Conservation (phyloP, 1,140 invertebrate species). For the Geopemphigus sp. region DNA sequence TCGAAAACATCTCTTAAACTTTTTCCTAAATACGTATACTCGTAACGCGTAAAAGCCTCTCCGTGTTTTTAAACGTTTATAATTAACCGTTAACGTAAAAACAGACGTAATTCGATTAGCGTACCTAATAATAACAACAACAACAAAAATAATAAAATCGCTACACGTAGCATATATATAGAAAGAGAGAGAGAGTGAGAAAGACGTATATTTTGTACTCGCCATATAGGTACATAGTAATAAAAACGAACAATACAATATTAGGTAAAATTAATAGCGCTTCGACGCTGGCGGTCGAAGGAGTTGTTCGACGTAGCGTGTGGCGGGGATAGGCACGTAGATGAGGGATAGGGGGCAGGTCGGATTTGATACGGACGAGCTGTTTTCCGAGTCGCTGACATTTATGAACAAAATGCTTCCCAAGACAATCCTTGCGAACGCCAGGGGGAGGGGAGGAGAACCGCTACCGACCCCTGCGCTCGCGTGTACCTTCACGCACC, state of each 20-base stretch:
- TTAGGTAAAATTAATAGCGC: slow-evolving; percentile 42
- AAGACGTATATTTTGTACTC: no score
- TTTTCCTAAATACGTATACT: no score
- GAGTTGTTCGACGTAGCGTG: neutral
- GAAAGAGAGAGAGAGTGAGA: no score
- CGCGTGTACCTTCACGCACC: slow-evolving; percentile 27
- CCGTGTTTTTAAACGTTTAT: no score
- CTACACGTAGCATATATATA: no score
- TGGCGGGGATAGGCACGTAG: neutral
- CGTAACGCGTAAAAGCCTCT: no score
- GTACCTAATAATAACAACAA: no score
- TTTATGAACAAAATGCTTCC: slow-evolving; percentile 49
- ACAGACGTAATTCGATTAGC: no score
- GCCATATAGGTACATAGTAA: neutral
- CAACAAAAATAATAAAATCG: no score
- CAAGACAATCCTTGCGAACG: slow-evolving; percentile 7
- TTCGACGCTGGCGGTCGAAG: neutral
- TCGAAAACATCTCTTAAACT: no score
- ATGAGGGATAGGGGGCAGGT: neutral
- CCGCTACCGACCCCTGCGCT: neutral
- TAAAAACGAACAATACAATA: slow-evolving; percentile 26
- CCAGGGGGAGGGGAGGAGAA: no score
- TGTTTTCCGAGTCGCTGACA: slow-evolving; percentile 46
- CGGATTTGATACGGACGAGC: slow-evolving; percentile 41
- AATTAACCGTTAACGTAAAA: no score